A percentile compares a stretch with the other conserved stretches of the same genome.
phyloP scores from a whole-genome alignment of 2,888 invertebrate genomes.

The Mallateleia sp. region DNA sequence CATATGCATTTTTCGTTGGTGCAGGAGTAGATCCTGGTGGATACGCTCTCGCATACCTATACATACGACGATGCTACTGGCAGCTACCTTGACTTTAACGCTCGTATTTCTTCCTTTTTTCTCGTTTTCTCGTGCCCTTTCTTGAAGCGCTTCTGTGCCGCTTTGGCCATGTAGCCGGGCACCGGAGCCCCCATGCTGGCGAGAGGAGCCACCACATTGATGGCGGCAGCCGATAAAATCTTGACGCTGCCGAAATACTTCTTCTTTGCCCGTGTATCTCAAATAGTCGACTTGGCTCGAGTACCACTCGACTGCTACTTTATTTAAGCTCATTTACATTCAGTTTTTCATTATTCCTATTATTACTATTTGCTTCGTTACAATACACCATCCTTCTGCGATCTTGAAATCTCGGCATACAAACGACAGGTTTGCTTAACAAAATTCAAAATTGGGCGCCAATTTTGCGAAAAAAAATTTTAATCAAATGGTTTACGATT shows the following conservation, averaged over 20 bases:
- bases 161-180: slow-evolving; percentile 57
- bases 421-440: no score
- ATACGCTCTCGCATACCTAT: slow-evolving; percentile 42
- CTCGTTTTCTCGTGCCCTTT: slow-evolving; percentile 62
- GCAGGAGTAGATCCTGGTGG: slow-evolving; percentile 44
- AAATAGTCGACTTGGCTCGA: slow-evolving; percentile 65
- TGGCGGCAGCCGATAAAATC: slow-evolving; percentile 66
- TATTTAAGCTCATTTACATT: slow-evolving; percentile 71
- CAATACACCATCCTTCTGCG: neutral
- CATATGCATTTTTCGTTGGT: slow-evolving; percentile 60
- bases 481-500: no score
- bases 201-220: slow-evolving; percentile 71
- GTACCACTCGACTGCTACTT: slow-evolving; percentile 49
- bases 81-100: slow-evolving; percentile 69
- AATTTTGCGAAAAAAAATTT: no score
- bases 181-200: slow-evolving; percentile 67
- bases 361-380: slow-evolving; percentile 29
- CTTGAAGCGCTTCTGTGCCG: slow-evolving; percentile 68
- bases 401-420: neutral
- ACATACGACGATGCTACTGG: slow-evolving; percentile 50
- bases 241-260: slow-evolving; percentile 72
- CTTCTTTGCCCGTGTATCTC: slow-evolving; percentile 60
- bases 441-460: no score
- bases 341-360: slow-evolving; percentile 56
- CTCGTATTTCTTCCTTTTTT: slow-evolving; percentile 61